Percentiles rank a stretch among this genome's conserved stretches.
These are phyloP conservation scores for Neoaliturus tenellus DNA, from an alignment of 2,888 invertebrate species.

Conservation along the genomic window DNA sequence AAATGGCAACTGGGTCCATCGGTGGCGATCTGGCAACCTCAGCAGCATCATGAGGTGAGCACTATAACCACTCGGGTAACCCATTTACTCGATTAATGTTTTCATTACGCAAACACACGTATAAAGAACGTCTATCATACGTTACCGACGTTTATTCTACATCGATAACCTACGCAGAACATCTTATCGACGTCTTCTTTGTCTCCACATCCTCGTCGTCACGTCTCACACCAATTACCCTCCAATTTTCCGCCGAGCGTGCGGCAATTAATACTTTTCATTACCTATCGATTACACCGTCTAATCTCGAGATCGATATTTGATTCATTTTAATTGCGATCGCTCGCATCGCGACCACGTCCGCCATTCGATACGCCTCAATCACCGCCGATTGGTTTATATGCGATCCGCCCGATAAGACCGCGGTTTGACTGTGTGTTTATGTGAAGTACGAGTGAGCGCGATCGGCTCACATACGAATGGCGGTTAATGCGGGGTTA, in stretches of 20 bases:
- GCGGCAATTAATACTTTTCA: slow-evolving; percentile 43
- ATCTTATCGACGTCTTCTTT: background rate
- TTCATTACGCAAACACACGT: no score
- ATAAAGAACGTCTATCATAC: no score
- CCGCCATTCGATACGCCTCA: slow-evolving; percentile 3
- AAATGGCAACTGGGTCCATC: no score
- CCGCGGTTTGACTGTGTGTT: background rate
- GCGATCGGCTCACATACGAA: background rate
- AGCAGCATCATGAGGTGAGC: no score
- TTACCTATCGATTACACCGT: slow-evolving; percentile 36
- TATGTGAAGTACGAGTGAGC: background rate
- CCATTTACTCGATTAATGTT: no score
- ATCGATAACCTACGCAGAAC: no score
- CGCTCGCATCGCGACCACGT: slow-evolving; percentile 14
- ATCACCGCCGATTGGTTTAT: slow-evolving; percentile 25
- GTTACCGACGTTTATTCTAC: no score
- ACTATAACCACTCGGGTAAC: no score
- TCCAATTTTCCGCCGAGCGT: slow-evolving; percentile 36
- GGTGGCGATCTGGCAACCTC: no score
- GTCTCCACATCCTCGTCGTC: background rate
- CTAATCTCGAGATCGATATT: slow-evolving; percentile 25
- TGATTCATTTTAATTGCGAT: slow-evolving; percentile 32
- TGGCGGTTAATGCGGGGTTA: background rate
- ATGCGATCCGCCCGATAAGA: background rate
- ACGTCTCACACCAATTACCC: slow-evolving; percentile 23